Evolutionary conservation across 2,888 invertebrate genomes (phyloP).

Genomic region (Andrena praecox): DNA sequence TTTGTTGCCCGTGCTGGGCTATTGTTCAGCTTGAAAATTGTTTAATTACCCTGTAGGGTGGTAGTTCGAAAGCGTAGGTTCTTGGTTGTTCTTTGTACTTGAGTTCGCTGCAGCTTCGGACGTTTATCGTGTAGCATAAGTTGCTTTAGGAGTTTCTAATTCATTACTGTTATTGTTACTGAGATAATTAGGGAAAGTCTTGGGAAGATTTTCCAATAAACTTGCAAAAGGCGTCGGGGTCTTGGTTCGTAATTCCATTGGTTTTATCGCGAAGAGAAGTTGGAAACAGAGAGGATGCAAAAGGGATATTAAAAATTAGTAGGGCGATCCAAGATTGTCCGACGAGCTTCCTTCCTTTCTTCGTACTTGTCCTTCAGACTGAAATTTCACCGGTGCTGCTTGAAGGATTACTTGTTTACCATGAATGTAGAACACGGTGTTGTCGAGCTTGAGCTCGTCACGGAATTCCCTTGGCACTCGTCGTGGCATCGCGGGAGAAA

Average conservation of each 20-base stretch:
- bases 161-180: not conserved
- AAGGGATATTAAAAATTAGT: not conserved
- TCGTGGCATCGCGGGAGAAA: not conserved
- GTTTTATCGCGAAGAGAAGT: no score
- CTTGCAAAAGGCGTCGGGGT: no score
- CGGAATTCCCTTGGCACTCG: slow-evolving; percentile 4
- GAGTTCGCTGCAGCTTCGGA: not conserved
- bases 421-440: not conserved
- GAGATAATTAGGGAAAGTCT: no score
- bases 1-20: not conserved
- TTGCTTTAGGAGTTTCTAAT: not conserved
- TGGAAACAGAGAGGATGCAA: not conserved
- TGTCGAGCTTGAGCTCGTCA: not conserved
- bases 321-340: not conserved
- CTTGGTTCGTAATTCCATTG: no score
- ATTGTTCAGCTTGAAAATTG: not conserved
- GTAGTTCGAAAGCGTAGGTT: not conserved
- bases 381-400: not conserved
- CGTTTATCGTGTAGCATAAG: no score
- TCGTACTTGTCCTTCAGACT: not conserved
- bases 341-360: not conserved
- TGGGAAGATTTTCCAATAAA: no score
- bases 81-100: not conserved
- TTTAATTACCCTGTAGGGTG: not conserved
- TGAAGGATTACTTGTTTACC: not conserved